phyloP scores from a whole-genome alignment of 2,888 invertebrate species.

The Philereme vetulata region DNA sequence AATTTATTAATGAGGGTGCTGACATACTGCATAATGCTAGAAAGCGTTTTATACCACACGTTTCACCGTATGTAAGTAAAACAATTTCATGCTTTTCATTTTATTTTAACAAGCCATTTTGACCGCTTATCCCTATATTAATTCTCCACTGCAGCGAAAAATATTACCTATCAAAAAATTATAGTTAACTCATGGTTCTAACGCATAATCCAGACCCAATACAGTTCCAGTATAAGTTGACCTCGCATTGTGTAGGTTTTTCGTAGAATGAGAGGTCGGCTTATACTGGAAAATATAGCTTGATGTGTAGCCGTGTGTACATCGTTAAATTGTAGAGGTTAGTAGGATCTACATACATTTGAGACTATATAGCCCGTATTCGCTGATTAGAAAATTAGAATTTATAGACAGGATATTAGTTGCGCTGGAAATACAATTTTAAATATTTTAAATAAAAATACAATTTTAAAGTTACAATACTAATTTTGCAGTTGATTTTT shows the following conservation, averaged over 20 bases:
- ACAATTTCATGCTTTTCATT: not conserved
- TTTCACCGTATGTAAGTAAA: conserved; percentile 72
- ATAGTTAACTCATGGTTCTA: not conserved
- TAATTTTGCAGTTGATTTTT: no score
- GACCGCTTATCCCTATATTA: no score
- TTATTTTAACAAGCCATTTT: not conserved
- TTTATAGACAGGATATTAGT: not conserved
- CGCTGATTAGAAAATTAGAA: not conserved
- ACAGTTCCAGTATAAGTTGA: no score
- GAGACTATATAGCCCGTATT: not conserved
- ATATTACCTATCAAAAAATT: not conserved
- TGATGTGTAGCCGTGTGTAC: no score
- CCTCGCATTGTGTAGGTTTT: no score
- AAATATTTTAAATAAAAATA: no score
- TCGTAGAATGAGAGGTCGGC: no score
- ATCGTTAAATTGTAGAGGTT: not conserved
- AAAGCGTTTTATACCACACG: conserved; percentile 66
- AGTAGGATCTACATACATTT: not conserved
- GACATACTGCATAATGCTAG: conserved; percentile 45
- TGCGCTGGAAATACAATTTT: no score
- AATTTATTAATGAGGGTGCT: conserved; percentile 46
- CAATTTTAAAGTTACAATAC: no score
- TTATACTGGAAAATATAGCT: no score
- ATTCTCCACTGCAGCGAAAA: no score
- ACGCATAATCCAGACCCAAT: not conserved